Percentiles rank a stretch among this genome's conserved stretches.
These are phyloP conservation scores for Spodoptera frugiperda DNA, from an alignment of 1,140 invertebrate genomes.

Conservation along the genomic window DNA sequence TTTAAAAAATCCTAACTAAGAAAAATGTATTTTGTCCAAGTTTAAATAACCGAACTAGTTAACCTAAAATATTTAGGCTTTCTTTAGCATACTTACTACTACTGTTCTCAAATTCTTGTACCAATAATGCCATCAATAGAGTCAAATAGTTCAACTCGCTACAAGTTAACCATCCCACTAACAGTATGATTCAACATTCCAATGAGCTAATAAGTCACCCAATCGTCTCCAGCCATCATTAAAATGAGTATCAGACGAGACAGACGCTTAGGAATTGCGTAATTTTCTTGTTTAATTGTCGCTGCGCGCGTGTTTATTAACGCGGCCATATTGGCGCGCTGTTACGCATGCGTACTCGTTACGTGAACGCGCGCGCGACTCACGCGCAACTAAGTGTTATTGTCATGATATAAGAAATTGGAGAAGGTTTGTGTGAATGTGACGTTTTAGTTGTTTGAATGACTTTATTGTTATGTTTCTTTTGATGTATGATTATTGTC, in stretches of 20 bases:
- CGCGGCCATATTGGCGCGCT: slow-evolving; percentile 25
- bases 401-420: background rate
- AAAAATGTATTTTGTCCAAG: too few relatives aligned
- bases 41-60: too few relatives aligned
- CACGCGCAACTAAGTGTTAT: background rate
- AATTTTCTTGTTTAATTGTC: slow-evolving; percentile 34
- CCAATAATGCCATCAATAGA: background rate
- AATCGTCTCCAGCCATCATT: background rate
- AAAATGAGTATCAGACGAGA: slow-evolving; percentile 1
- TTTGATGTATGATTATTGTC: too few relatives aligned
- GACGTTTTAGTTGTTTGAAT: background rate
- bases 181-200: slow-evolving; percentile 5
- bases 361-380: slow-evolving; percentile 24
- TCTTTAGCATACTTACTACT: too few relatives aligned
- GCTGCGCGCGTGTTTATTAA: slow-evolving; percentile 6
- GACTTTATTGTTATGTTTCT: background rate
- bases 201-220: background rate
- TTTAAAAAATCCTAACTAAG: too few relatives aligned
- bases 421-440: background rate
- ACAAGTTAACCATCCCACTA: background rate
- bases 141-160: background rate
- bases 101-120: too few relatives aligned
- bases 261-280: background rate
- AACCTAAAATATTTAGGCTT: too few relatives aligned
- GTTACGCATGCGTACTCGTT: slow-evolving; percentile 28